Evolutionary conservation across 2,797 vertebrate genomes (phyloP).

Genomic region (Carapus acus): DNA sequence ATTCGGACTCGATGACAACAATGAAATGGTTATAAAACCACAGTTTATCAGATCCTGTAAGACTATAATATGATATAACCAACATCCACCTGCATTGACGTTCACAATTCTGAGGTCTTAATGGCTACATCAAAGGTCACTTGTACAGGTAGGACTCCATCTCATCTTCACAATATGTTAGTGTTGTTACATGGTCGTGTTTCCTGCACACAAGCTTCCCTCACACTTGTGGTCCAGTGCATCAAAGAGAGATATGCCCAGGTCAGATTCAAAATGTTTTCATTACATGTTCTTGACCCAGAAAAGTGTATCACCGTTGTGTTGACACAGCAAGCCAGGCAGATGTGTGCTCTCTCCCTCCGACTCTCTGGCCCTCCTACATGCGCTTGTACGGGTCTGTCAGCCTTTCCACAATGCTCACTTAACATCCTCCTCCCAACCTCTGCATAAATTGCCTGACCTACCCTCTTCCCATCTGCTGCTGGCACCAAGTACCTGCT

Average conservation of each 20-base stretch:
- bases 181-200: too few relatives aligned
- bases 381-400: constrained; percentile 33
- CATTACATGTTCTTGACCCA: constrained; percentile 1
- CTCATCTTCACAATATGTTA: too few relatives aligned
- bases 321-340: constrained; percentile 26
- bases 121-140: too few relatives aligned
- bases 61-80: too few relatives aligned
- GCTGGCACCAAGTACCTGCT: constrained; percentile 49
- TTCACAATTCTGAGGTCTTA: too few relatives aligned
- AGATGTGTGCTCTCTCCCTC: constrained; percentile 15
- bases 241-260: constrained; percentile 18
- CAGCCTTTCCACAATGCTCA: constrained; percentile 34
- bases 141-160: too few relatives aligned
- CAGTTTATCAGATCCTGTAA: too few relatives aligned
- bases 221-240: constrained; percentile 6
- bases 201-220: constrained; percentile 7
- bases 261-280: constrained; percentile 7
- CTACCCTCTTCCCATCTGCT: constrained; percentile 14
- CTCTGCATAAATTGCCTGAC: constrained; percentile 20
- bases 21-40: too few relatives aligned
- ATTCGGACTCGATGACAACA: too few relatives aligned
- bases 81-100: too few relatives aligned
- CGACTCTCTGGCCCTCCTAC: constrained; percentile 13
- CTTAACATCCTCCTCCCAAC: constrained; percentile 14
- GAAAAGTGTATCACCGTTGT: constrained; percentile 14